Percentiles rank a stretch among this genome's conserved stretches.
These are phyloP conservation scores for Hafferia zeledoni DNA, from an alignment of 2,797 vertebrate genomes.

Conservation along the genomic window DNA sequence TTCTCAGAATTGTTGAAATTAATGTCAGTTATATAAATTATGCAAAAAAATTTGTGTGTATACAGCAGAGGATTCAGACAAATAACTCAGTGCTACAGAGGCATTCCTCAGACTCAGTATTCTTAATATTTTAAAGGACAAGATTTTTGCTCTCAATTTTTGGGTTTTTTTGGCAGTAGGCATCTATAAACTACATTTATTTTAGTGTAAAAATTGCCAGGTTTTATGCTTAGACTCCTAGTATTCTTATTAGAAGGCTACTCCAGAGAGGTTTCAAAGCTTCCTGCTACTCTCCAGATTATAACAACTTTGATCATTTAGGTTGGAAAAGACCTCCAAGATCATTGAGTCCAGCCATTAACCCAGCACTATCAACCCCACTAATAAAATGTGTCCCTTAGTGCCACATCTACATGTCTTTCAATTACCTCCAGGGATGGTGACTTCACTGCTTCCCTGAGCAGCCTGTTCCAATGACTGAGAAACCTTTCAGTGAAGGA, in stretches of 20 bases:
- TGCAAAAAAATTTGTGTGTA: not conserved
- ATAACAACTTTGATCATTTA: not conserved
- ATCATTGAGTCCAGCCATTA: not conserved
- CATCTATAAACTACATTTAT: not conserved
- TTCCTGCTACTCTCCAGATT: not conserved
- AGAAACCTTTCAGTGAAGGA: not conserved
- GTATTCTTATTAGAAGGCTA: not conserved
- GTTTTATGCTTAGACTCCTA: not conserved
- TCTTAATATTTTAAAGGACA: not conserved
- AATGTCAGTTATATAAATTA: constrained; percentile 21
- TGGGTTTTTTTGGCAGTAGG: not conserved
- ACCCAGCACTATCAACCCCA: not conserved
- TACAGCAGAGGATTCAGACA: not conserved
- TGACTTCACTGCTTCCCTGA: too few relatives aligned
- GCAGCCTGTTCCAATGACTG: not conserved
- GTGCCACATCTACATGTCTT: fast-evolving
- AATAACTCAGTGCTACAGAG: not conserved
- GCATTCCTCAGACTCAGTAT: not conserved
- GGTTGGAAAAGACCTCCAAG: not conserved
- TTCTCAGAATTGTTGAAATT: constrained; percentile 33
- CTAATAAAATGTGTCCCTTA: fast-evolving
- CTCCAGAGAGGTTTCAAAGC: not conserved
- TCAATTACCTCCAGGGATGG: not conserved
- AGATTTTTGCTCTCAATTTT: not conserved
- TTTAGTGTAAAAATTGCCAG: not conserved